phyloP scores from a whole-genome alignment of 2,797 vertebrate genomes.

The Carcharodon carcharias region DNA sequence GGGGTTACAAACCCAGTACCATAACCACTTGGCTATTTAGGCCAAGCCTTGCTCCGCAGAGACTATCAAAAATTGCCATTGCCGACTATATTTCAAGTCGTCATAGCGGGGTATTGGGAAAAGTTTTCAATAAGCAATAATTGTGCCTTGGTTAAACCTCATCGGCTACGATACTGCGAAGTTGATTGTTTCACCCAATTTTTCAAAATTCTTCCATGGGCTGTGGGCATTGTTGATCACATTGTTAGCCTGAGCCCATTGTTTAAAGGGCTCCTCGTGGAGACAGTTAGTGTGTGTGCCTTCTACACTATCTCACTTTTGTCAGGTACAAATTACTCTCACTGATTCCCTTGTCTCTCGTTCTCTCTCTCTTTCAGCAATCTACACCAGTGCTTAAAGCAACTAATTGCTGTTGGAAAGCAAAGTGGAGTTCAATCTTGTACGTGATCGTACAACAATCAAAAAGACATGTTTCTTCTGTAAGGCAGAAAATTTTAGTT shows the following conservation, averaged over 20 bases:
- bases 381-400: not conserved
- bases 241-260: no score
- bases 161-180: constrained; percentile 87
- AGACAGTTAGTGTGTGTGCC: not conserved
- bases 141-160: constrained; percentile 83
- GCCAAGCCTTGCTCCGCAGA: no score
- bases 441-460: not conserved
- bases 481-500: not conserved
- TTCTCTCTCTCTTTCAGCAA: not conserved
- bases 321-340: not conserved
- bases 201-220: no score
- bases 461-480: not conserved
- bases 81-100: constrained; percentile 90
- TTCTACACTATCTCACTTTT: not conserved
- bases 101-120: constrained; percentile 77
- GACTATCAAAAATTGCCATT: constrained; percentile 86
- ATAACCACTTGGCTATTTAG: no score
- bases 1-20: no score
- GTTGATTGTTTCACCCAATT: not conserved
- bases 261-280: not conserved
- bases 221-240: no score
- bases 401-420: not conserved
- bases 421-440: not conserved
- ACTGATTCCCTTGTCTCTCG: not conserved
- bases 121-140: constrained; percentile 97